These are phyloP conservation scores for Rana temporaria DNA, from an alignment of 2,113 vertebrate species.

Conservation along the genomic window DNA sequence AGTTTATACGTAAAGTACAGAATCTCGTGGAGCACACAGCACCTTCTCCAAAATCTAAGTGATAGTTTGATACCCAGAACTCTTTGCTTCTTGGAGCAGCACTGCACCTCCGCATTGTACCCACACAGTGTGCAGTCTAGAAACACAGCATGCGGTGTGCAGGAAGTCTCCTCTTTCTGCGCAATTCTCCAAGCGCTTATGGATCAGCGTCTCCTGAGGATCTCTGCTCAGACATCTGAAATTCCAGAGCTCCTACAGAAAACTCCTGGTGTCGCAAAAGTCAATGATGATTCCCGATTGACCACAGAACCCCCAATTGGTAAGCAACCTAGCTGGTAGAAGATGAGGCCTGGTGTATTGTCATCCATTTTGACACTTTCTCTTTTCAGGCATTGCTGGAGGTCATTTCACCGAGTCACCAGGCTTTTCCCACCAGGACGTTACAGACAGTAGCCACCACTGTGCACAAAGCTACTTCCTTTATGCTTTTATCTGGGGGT, in stretches of 20 bases:
- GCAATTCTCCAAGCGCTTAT: slow-evolving; percentile 77
- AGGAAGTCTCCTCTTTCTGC: slow-evolving; percentile 76
- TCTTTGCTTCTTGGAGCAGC: slow-evolving; percentile 68
- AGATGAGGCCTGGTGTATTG: neutral
- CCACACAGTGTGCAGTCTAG: slow-evolving; percentile 56
- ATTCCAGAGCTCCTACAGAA: neutral
- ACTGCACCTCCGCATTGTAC: slow-evolving; percentile 65
- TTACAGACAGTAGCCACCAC: slow-evolving; percentile 52
- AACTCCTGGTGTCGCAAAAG: neutral
- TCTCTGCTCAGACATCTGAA: neutral
- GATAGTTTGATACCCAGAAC: slow-evolving; percentile 75
- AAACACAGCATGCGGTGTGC: slow-evolving; percentile 63
- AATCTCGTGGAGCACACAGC: slow-evolving; percentile 65
- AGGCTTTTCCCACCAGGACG: neutral
- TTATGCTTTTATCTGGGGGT: slow-evolving; percentile 83
- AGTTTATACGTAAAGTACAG: slow-evolving; percentile 65
- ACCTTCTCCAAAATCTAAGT: slow-evolving; percentile 72
- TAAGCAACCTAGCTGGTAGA: neutral
- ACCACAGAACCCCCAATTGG: slow-evolving; percentile 44
- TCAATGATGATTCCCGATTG: neutral
- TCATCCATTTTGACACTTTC: neutral
- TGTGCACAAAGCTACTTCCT: slow-evolving; percentile 75
- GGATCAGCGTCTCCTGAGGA: slow-evolving; percentile 61
- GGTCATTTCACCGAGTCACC: accelerated
- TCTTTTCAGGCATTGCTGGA: slow-evolving; percentile 26